phyloP scores from a whole-genome alignment of 2,888 invertebrate genomes.

The Drosophila neonasuta region DNA sequence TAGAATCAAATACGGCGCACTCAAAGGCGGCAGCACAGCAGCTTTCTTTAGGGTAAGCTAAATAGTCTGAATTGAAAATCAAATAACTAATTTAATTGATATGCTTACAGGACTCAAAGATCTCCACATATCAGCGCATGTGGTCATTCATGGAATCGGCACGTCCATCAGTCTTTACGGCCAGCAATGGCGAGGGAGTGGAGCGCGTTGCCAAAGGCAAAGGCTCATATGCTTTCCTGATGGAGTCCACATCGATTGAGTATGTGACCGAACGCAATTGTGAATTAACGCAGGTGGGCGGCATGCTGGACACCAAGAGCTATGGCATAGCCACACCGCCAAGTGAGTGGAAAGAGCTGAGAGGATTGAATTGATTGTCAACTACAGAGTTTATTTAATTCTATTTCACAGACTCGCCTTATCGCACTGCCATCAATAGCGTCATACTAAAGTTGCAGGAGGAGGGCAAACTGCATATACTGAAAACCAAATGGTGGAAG shows the following conservation, averaged over 20 bases:
- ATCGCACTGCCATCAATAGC: conserved; percentile 95
- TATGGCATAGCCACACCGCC: conserved; percentile 97
- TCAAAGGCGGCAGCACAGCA: conserved; percentile 96
- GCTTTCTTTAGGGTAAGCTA: conserved; percentile 93
- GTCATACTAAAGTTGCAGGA: conserved; percentile 98
- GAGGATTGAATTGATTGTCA: neutral
- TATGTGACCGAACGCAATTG: conserved; percentile 95
- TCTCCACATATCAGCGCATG: conserved; percentile 96
- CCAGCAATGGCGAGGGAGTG: conserved; percentile 94
- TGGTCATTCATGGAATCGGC: conserved; percentile 97
- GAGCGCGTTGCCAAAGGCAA: conserved; percentile 92
- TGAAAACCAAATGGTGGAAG: conserved; percentile 99
- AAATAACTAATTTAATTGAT: neutral
- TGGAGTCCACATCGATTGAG: conserved; percentile 98
- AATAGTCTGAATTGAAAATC: too few relatives aligned
- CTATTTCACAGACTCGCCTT: conserved; percentile 90
- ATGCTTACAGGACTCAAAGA: conserved; percentile 91
- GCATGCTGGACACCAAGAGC: conserved; percentile 95
- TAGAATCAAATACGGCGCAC: conserved; percentile 97
- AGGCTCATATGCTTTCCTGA: conserved; percentile 95
- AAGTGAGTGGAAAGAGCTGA: conserved; percentile 85
- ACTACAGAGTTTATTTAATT: neutral
- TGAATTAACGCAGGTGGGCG: conserved; percentile 94
- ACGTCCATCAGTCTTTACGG: conserved; percentile 92
- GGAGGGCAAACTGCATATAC: conserved; percentile 93